Evolutionary conservation across 2,888 invertebrate genomes (phyloP).

Genomic region (Argyresthia goedartella): DNA sequence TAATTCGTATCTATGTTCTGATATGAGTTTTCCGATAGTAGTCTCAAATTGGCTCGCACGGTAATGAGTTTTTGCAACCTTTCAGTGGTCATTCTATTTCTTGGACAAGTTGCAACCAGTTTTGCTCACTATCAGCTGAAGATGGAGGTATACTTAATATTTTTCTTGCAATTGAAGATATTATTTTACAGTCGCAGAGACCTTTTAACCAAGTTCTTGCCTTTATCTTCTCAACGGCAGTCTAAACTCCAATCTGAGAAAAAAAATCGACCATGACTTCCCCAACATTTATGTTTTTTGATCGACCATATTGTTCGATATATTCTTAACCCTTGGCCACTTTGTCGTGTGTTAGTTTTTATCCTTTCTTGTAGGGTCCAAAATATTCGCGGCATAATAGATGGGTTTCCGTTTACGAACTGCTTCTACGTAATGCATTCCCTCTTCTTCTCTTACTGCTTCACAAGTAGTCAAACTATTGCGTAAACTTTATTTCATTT

Average conservation of each 20-base stretch:
- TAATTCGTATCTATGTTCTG: neutral
- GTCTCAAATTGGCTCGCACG: neutral
- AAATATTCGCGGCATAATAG: neutral
- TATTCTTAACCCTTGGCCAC: neutral
- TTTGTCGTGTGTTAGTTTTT: neutral
- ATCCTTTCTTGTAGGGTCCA: neutral
- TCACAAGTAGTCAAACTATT: neutral
- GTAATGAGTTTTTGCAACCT: neutral
- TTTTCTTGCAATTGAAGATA: neutral
- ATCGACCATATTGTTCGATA: neutral
- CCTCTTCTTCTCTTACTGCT: neutral
- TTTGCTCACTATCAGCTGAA: neutral
- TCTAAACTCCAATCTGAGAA: neutral
- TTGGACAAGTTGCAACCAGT: neutral
- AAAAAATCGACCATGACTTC: neutral
- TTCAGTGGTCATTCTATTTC: no score
- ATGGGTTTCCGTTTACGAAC: neutral
- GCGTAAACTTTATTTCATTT: neutral
- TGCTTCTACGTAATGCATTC: neutral
- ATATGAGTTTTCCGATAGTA: neutral
- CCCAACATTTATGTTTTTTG: neutral
- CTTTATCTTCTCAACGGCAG: neutral
- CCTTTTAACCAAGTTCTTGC: neutral
- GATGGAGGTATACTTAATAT: neutral
- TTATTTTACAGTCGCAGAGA: neutral